Conservation (phyloP, 1,140 invertebrate species). For the Antheraea mylitta region DNA sequence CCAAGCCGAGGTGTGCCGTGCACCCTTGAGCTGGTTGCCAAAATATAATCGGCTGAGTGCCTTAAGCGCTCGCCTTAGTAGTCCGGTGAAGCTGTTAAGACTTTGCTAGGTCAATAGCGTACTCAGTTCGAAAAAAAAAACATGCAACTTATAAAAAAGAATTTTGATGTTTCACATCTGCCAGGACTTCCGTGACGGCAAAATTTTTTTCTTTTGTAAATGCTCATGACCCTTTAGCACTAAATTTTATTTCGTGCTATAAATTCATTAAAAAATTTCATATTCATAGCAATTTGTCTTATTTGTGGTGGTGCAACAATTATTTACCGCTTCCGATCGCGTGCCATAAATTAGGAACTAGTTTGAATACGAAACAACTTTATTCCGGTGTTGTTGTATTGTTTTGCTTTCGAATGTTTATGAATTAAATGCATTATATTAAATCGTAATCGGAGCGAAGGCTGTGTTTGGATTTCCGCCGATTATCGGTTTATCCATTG, state of each 20-base stretch:
- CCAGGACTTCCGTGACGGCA: no score
- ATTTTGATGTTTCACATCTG: no score
- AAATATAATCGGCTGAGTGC: no score
- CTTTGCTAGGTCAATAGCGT: no score
- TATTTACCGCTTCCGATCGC: constrained; percentile 42
- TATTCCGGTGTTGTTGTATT: constrained; percentile 35
- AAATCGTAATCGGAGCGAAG: constrained; percentile 28
- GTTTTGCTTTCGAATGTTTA: constrained; percentile 22
- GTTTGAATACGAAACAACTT: constrained; percentile 42
- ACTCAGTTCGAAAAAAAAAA: no score
- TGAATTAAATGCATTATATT: constrained; percentile 32
- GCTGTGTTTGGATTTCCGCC: constrained; percentile 39
- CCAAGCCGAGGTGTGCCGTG: no score
- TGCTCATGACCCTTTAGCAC: no score
- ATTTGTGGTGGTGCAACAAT: constrained; percentile 18
- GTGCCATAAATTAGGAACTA: constrained; percentile 34
- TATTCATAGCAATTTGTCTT: background rate
- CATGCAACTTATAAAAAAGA: no score
- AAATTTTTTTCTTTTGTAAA: no score
- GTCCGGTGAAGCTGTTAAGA: no score
- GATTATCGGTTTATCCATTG: constrained; percentile 28
- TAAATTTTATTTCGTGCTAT: background rate
- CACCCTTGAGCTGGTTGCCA: no score
- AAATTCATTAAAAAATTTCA: background rate
- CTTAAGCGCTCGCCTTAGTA: no score